These are phyloP conservation scores for Metacarcinus magister DNA, from an alignment of 2,888 invertebrate species.

Conservation along the genomic window DNA sequence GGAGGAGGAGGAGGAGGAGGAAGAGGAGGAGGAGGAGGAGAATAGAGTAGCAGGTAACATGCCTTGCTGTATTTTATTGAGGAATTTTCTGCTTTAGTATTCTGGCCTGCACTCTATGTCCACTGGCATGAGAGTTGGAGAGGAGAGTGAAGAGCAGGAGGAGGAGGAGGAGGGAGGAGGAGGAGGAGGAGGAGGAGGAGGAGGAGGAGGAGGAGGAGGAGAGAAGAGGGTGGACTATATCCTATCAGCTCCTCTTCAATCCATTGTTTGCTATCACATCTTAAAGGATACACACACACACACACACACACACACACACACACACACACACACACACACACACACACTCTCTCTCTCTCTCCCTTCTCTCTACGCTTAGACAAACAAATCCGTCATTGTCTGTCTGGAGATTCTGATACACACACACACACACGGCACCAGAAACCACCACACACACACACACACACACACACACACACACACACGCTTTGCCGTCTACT, in stretches of 20 bases:
- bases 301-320: neutral
- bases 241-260: no score
- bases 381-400: no score
- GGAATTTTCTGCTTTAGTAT: no score
- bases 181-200: slow-evolving; percentile 26
- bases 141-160: no score
- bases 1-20: neutral
- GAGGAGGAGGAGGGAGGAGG: neutral
- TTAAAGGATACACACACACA: neutral
- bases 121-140: no score
- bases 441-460: no score
- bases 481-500: no score
- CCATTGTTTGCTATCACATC: neutral
- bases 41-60: neutral
- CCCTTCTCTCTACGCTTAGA: neutral
- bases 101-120: no score
- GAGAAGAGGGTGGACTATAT: neutral
- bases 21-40: neutral
- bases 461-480: no score
- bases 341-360: neutral
- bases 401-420: no score
- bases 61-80: no score
- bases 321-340: neutral
- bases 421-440: no score
- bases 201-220: neutral